Evolutionary conservation across 2,888 invertebrate genomes (phyloP).

Genomic region (Xylocampa areola): DNA sequence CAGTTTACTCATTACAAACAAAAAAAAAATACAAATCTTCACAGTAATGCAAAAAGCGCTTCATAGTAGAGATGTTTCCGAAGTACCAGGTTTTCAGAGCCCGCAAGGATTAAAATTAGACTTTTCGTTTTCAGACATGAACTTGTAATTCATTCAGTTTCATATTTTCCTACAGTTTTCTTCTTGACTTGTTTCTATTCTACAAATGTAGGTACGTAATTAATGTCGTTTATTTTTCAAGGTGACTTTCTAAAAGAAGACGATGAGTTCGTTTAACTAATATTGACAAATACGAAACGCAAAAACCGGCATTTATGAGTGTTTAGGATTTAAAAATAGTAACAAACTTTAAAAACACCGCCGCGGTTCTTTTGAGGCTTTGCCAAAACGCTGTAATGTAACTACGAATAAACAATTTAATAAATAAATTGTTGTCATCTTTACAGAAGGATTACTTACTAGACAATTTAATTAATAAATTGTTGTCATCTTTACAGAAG

Average conservation of each 20-base stretch:
- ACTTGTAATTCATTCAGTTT: background rate
- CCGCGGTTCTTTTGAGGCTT: slow-evolving; percentile 29
- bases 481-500: too few species aligned
- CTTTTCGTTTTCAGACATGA: background rate
- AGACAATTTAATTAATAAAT: too few species aligned
- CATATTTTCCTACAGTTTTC: background rate
- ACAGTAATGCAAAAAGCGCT: too few species aligned
- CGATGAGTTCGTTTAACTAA: slow-evolving; percentile 34
- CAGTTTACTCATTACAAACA: too few species aligned
- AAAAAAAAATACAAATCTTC: too few species aligned
- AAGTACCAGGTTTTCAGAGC: slow-evolving; percentile 6
- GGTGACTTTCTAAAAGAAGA: slow-evolving; percentile 26
- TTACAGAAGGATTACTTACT: background rate
- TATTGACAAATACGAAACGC: slow-evolving; percentile 34
- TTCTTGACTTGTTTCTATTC: background rate
- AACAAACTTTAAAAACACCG: slow-evolving; percentile 33
- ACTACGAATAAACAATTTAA: slow-evolving; percentile 18
- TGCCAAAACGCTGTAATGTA: slow-evolving; percentile 44
- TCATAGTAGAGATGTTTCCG: background rate
- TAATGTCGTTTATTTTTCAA: slow-evolving; percentile 8
- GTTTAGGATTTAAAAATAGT: slow-evolving; percentile 43
- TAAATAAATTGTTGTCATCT: background rate
- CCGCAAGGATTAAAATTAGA: background rate
- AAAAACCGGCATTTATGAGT: slow-evolving; percentile 24
- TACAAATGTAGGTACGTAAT: too few species aligned